Conservation (phyloP, 2,888 invertebrate genomes). For the Clitarchus hookeri region DNA sequence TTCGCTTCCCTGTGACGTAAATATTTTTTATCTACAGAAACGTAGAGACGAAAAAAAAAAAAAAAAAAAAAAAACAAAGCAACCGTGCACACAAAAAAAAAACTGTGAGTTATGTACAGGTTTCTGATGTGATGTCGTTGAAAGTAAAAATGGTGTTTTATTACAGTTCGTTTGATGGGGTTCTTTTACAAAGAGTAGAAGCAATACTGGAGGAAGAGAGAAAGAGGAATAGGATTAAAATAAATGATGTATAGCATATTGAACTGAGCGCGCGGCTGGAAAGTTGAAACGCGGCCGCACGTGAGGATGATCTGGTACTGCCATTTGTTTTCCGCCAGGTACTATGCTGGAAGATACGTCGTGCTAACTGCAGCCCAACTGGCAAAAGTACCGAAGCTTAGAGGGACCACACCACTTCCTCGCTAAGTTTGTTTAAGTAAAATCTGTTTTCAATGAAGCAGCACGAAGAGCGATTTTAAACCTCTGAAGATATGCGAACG, state of each 20-base stretch:
- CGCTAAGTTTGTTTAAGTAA: no score
- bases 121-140: slow-evolving; percentile 36
- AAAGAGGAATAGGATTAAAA: slow-evolving; percentile 10
- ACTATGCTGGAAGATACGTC: neutral
- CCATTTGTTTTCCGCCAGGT: neutral
- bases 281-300: neutral
- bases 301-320: neutral
- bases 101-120: slow-evolving; percentile 34
- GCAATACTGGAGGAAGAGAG: slow-evolving; percentile 16
- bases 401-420: no score
- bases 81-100: neutral
- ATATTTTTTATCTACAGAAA: slow-evolving; percentile 11
- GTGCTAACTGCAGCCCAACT: neutral
- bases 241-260: slow-evolving; percentile 23
- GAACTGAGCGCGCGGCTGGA: neutral
- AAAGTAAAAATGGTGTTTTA: slow-evolving; percentile 35
- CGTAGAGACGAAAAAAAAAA: neutral
- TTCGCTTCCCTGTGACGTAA: slow-evolving; percentile 10
- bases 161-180: slow-evolving; percentile 37
- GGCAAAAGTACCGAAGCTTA: no score
- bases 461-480: no score
- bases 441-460: no score
- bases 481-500: no score
- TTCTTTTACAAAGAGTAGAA: slow-evolving; percentile 22
- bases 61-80: slow-evolving; percentile 2